Evolutionary conservation across 2,888 invertebrate genomes (phyloP).

Genomic region (Nomada ferruginata): DNA sequence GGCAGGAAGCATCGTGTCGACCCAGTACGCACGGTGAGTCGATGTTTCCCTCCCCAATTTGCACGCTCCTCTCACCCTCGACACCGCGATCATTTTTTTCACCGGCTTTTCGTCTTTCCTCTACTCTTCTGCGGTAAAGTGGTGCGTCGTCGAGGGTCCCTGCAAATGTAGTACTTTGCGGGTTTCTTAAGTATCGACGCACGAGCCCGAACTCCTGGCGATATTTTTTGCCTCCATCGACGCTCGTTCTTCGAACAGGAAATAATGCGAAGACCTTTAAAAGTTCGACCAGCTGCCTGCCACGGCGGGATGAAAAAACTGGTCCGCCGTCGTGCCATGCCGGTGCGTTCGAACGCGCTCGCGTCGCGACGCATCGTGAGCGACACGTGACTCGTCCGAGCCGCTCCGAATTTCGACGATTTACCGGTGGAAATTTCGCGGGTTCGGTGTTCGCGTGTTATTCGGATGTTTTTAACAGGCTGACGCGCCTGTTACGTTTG

Average conservation of each 20-base stretch:
- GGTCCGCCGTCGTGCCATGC: background rate
- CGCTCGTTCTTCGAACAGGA: constrained; percentile 23
- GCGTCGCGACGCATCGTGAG: background rate
- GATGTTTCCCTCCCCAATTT: background rate
- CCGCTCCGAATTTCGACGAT: background rate
- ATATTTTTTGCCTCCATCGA: constrained; percentile 1
- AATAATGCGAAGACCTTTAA: constrained; percentile 55
- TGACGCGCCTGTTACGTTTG: too few relatives aligned
- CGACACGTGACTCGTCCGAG: constrained; percentile 36
- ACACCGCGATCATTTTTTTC: background rate
- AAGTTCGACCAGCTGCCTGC: constrained; percentile 22
- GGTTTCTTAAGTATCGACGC: constrained; percentile 50
- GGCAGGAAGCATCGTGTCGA: constrained; percentile 56
- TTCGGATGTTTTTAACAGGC: background rate
- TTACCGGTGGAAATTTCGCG: background rate
- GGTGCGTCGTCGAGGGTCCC: background rate
- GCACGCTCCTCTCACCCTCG: background rate
- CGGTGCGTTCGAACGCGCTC: background rate
- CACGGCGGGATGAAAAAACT: background rate
- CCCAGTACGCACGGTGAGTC: constrained; percentile 62
- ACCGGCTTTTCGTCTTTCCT: too few relatives aligned
- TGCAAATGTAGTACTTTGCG: constrained; percentile 37
- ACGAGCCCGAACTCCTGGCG: background rate
- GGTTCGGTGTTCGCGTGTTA: background rate
- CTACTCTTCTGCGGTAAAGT: background rate